A percentile compares a stretch with the other conserved stretches of the same genome.
Conservation (phyloP, 2,113 vertebrate genomes). For the Murina feae region DNA sequence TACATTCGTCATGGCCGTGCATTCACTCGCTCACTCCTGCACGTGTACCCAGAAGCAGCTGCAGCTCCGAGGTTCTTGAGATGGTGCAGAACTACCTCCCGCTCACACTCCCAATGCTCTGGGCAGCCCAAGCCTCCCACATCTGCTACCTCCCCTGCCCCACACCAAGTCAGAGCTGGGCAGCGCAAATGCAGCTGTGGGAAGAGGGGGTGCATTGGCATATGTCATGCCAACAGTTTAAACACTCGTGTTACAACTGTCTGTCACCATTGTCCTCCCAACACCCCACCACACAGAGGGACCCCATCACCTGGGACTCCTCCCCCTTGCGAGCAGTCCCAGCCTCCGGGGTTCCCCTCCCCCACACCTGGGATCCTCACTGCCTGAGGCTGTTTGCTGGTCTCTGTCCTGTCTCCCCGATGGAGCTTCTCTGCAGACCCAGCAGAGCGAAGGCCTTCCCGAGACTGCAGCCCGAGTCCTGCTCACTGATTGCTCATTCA, state of each 20-base stretch:
- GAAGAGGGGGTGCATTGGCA: not conserved
- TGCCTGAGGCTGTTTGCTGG: no score
- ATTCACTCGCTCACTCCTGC: not conserved
- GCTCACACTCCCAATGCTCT: not conserved
- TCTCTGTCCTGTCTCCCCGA: not conserved
- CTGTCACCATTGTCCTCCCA: not conserved
- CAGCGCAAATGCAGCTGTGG: no score
- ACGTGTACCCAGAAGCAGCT: not conserved
- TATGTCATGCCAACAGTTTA: not conserved
- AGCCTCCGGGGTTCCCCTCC: not conserved
- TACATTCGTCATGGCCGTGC: not conserved
- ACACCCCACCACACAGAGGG: rapidly evolving
- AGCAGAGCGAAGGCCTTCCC: not conserved
- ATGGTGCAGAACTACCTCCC: not conserved
- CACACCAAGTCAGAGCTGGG: no score
- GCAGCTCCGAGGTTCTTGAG: not conserved
- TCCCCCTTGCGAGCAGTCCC: not conserved
- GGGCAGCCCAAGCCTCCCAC: no score
- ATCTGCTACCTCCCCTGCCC: no score
- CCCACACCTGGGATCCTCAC: not conserved
- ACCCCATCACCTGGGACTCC: not conserved
- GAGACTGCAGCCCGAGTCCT: not conserved
- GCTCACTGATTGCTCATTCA: not conserved
- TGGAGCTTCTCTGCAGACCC: not conserved
- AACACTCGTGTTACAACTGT: not conserved